phyloP scores from a whole-genome alignment of 2,888 invertebrate species.

The Catonia carolina region DNA sequence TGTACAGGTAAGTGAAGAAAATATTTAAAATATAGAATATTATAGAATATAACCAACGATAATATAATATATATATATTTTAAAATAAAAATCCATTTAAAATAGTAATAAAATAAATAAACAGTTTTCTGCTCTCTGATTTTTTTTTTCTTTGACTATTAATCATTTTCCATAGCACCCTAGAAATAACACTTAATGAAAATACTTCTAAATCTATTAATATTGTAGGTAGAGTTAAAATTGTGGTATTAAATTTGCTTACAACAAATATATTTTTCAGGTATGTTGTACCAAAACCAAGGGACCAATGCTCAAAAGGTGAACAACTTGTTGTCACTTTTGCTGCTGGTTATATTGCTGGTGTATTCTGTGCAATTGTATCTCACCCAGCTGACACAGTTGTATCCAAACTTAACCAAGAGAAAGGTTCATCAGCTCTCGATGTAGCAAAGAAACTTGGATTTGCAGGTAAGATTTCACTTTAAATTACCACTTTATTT shows the following conservation, averaged over 20 bases:
- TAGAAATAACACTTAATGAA: not conserved
- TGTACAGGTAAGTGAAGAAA: slow-evolving; percentile 66
- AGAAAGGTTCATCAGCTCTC: slow-evolving; percentile 64
- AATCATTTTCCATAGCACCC: no score
- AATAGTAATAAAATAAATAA: no score
- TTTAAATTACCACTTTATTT: no score
- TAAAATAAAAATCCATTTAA: no score
- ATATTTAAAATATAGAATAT: no score
- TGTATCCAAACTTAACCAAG: slow-evolving; percentile 95
- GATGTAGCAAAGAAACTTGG: slow-evolving; percentile 70
- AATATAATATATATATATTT: no score
- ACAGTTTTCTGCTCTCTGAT: no score
- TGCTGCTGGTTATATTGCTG: slow-evolving; percentile 89
- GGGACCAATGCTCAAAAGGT: slow-evolving; percentile 80
- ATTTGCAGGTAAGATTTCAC: slow-evolving; percentile 44
- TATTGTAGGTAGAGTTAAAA: not conserved
- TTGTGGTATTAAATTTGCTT: no score
- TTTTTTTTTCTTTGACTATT: no score
- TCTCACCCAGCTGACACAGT: slow-evolving; percentile 98
- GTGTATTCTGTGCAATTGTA: slow-evolving; percentile 97
- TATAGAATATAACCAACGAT: no score
- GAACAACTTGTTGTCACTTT: slow-evolving; percentile 95
- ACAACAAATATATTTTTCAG: slow-evolving; percentile 39
- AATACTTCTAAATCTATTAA: slow-evolving; percentile 33
- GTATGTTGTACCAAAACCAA: slow-evolving; percentile 89